phyloP scores from a whole-genome alignment of 2,113 vertebrate genomes.

The Canis aureus region DNA sequence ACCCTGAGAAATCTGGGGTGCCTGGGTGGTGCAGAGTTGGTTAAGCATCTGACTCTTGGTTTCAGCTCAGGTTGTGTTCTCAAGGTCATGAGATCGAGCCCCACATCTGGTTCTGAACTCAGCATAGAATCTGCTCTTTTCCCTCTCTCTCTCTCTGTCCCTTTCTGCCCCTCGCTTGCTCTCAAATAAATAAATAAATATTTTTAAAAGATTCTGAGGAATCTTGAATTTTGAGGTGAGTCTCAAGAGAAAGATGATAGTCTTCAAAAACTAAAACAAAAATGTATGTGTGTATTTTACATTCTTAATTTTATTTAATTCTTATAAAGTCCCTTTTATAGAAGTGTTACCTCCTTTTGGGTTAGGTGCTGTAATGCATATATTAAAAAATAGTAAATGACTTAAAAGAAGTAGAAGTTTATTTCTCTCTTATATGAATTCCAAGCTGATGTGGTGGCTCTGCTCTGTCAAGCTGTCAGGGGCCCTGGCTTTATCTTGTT shows the following conservation, averaged over 20 bases:
- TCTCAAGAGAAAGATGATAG: background rate
- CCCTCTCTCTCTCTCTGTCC: background rate
- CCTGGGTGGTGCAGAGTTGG: background rate
- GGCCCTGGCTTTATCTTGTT: background rate
- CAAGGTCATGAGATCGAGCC: background rate
- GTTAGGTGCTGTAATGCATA: background rate
- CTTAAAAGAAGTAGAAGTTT: background rate
- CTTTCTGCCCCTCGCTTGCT: too few species aligned
- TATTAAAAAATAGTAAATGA: background rate
- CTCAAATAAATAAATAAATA: background rate
- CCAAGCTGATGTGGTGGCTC: background rate
- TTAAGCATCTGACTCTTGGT: background rate
- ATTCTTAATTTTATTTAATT: slow-evolving; percentile 41
- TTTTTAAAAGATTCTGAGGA: background rate
- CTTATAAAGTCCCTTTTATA: background rate
- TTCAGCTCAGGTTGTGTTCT: background rate
- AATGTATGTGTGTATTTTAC: background rate
- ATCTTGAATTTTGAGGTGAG: background rate
- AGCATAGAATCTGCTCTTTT: background rate
- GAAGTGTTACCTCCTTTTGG: background rate
- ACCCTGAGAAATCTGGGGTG: slow-evolving; percentile 9
- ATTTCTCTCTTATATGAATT: background rate
- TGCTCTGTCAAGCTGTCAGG: background rate
- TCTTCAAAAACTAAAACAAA: slow-evolving; percentile 40
- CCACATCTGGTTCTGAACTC: background rate